Evolutionary conservation across 2,888 invertebrate genomes (phyloP), one percentile per base, ranked within the genome.

Genomic region (Cataglyphis rosenhaueri): DNA sequence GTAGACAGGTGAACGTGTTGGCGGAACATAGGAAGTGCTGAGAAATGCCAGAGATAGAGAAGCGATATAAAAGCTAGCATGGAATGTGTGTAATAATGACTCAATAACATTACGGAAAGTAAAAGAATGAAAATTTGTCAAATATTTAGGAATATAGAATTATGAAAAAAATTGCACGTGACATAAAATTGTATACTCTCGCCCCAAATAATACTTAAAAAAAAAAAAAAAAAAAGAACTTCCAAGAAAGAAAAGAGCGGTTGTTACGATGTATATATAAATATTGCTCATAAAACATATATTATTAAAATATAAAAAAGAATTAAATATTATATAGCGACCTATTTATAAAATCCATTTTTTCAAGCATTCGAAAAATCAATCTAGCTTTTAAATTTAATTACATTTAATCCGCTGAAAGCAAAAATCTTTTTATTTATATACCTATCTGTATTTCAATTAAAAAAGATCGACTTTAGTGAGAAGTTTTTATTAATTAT

Each of bases 1-100:
- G 88, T 88, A 88, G 89, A 90, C 92, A 92, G 92, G 93, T 93
- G 93, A 93, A 87, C 88, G 91, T 88, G 78, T 78, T 78, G 90
- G 91, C 92, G 92, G 92, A 93, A 93, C 92, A 92, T 92, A 93
- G 93, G 93, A 93, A 93, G 92, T 93, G 89, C 87, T 92, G 92
- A 93, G 93, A 93, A 93, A 92, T 93, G 89, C 87, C 89, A 87
- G 91, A 91, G 93, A 92, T 92, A 88, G 88, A 88, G 87, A 88
- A 86, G 88, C 85, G 85, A 88, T 88, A 88, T 81, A 84, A 86
- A 86, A 86, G 84, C 78, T 55, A 48, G 1, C 6, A 48, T 48
- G 15, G 0, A 44, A 18, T 1, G 6, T 6, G 0, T 35, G 44
- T 44, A 12, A 4, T 44, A 44, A 44, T 44, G 44, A 18, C 18